A percentile compares a stretch with the other conserved stretches of the same genome.
phyloP scores from a whole-genome alignment of 1,140 invertebrate species.

The Acromyrmex heyeri region DNA sequence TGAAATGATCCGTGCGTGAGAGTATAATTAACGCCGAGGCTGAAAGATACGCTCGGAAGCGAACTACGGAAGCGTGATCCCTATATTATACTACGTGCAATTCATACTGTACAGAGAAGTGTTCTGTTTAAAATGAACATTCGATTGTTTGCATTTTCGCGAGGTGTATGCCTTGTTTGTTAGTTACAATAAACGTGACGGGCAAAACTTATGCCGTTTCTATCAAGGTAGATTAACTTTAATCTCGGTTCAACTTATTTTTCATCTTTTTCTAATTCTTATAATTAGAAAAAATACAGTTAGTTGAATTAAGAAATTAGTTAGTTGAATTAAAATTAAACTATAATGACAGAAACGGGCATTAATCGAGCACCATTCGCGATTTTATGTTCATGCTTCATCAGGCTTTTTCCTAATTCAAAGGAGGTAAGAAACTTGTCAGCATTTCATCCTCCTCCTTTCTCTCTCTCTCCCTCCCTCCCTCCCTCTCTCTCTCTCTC shows the following conservation, averaged over 20 bases:
- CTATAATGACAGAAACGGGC: too few relatives aligned
- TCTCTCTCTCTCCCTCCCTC: background rate
- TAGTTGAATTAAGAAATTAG: too few relatives aligned
- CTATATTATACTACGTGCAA: background rate
- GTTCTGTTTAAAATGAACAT: background rate
- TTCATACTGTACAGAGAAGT: background rate
- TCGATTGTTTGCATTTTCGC: slow-evolving; percentile 1
- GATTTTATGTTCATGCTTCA: background rate
- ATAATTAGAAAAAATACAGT: too few relatives aligned
- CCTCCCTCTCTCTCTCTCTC: background rate
- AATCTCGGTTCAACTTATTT: too few relatives aligned
- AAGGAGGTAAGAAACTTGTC: slow-evolving; percentile 2
- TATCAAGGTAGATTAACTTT: too few relatives aligned
- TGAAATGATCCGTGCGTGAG: slow-evolving; percentile 52
- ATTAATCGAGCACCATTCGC: background rate
- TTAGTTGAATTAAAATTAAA: too few relatives aligned
- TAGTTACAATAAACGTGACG: background rate
- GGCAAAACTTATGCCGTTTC: background rate
- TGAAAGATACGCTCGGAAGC: slow-evolving; percentile 33
- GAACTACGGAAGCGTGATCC: slow-evolving; percentile 8
- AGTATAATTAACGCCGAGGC: slow-evolving; percentile 41
- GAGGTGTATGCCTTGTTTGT: too few relatives aligned
- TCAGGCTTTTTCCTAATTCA: background rate
- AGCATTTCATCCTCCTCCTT: background rate
- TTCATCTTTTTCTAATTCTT: too few relatives aligned